These are phyloP conservation scores for Panulirus ornatus DNA, from an alignment of 1,140 invertebrate genomes.

Conservation along the genomic window DNA sequence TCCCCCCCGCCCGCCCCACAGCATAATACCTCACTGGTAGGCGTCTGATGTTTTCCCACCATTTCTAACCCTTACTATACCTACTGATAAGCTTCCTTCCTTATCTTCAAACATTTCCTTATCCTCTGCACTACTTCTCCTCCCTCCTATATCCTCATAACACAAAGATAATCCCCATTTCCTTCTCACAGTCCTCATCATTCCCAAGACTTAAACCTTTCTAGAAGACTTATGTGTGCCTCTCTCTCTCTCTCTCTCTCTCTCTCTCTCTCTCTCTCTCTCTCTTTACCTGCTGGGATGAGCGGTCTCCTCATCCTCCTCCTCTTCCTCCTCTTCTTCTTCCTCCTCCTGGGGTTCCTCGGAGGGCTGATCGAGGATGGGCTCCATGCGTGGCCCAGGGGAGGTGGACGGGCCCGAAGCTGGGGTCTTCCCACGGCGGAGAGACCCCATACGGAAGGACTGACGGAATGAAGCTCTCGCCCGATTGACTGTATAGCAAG, in stretches of 20 bases:
- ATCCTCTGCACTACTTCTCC: neutral
- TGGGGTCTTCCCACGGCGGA: slow-evolving; percentile 78
- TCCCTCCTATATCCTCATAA: neutral
- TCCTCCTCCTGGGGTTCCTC: slow-evolving; percentile 74
- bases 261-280: neutral
- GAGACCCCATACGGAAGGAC: slow-evolving; percentile 77
- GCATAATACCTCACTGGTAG: neutral
- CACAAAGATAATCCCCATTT: neutral
- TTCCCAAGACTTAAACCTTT: neutral
- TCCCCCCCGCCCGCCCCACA: too few species aligned
- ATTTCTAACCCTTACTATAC: too few species aligned
- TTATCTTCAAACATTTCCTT: neutral
- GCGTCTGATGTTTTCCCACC: neutral
- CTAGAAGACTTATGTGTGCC: neutral
- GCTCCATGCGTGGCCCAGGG: slow-evolving; percentile 74
- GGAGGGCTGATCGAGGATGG: slow-evolving; percentile 77
- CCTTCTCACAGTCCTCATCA: too few species aligned
- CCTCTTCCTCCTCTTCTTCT: slow-evolving; percentile 25
- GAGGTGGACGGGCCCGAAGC: slow-evolving; percentile 69
- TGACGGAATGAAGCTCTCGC: slow-evolving; percentile 84
- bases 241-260: neutral
- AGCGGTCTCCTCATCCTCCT: slow-evolving; percentile 24
- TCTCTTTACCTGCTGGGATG: slow-evolving; percentile 16
- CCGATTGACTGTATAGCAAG: slow-evolving; percentile 83
- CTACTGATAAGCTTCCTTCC: too few species aligned